phyloP scores from a whole-genome alignment of 2,113 vertebrate genomes.

The Pelecanoides urinatrix region DNA sequence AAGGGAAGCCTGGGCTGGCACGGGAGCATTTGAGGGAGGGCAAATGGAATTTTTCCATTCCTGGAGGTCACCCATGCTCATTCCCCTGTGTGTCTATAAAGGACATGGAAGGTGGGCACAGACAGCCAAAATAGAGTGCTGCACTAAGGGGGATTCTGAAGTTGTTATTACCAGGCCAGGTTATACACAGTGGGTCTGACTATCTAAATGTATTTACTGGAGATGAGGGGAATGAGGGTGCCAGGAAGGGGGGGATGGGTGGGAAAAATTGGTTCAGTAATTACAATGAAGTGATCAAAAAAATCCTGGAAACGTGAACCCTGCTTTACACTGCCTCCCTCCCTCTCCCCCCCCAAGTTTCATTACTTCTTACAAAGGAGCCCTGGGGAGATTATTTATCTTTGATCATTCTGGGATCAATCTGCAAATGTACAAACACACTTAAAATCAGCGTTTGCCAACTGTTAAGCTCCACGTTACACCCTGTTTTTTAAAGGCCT shows the following conservation, averaged over 20 bases:
- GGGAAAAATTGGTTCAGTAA: conserved; percentile 12
- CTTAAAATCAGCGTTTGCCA: conserved; percentile 49
- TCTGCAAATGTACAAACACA: conserved; percentile 19
- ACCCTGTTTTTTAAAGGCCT: conserved; percentile 19
- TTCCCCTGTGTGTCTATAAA: neutral
- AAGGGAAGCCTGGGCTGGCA: neutral
- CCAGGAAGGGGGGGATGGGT: neutral
- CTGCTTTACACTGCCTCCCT: neutral
- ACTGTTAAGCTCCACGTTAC: conserved; percentile 19
- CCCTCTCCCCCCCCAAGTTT: neutral
- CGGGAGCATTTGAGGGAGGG: neutral
- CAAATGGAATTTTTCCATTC: neutral
- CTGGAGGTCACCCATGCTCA: neutral
- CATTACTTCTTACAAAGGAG: conserved; percentile 40
- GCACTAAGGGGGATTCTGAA: neutral
- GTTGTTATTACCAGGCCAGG: neutral
- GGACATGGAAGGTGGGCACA: rapidly evolving
- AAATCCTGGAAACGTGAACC: neutral
- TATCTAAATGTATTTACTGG: neutral
- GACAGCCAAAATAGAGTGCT: neutral
- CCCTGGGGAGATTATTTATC: conserved; percentile 43
- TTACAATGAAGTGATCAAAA: conserved; percentile 39
- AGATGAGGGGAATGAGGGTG: neutral
- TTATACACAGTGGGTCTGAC: neutral
- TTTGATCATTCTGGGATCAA: conserved; percentile 60